phyloP scores from a whole-genome alignment of 2,888 invertebrate species.

The Belgica antarctica region DNA sequence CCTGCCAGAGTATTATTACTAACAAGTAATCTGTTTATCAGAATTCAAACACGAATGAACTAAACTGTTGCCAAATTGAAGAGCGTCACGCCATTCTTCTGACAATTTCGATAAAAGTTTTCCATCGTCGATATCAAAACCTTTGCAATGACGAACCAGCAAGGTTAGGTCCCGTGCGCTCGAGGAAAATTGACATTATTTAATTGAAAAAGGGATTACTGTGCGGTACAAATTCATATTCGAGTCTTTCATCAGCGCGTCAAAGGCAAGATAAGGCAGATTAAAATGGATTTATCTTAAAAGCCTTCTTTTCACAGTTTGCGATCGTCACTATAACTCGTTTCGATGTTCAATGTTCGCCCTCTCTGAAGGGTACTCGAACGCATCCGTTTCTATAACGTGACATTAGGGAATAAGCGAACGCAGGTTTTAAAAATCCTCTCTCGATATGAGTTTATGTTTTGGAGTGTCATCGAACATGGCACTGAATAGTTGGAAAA shows the following conservation, averaged over 20 bases:
- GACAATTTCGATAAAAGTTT: constrained; percentile 9
- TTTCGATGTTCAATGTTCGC: not conserved
- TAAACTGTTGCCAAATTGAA: constrained; percentile 39
- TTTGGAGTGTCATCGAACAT: constrained; percentile 39
- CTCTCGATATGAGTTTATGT: not conserved
- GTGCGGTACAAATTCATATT: not conserved
- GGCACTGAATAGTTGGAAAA: constrained; percentile 25
- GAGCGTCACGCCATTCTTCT: constrained; percentile 13
- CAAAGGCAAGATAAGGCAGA: constrained; percentile 43
- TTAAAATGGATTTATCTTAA: constrained; percentile 39
- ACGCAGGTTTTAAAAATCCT: constrained; percentile 33
- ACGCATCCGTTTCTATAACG: not conserved
- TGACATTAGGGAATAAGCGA: constrained; percentile 3
- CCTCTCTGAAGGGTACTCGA: not conserved
- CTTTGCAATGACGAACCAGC: not conserved
- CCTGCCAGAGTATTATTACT: not conserved
- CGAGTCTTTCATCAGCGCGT: constrained; percentile 14
- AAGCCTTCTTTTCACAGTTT: constrained; percentile 36
- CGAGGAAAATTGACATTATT: not conserved
- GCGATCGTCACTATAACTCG: constrained; percentile 1
- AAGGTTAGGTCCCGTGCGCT: not conserved
- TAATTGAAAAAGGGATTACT: constrained; percentile 23
- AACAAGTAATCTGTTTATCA: constrained; percentile 37
- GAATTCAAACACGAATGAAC: constrained; percentile 44
- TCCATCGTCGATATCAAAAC: constrained; percentile 12